These are phyloP conservation scores for Picathartes gymnocephalus DNA, from an alignment of 2,113 vertebrate genomes.

Conservation along the genomic window DNA sequence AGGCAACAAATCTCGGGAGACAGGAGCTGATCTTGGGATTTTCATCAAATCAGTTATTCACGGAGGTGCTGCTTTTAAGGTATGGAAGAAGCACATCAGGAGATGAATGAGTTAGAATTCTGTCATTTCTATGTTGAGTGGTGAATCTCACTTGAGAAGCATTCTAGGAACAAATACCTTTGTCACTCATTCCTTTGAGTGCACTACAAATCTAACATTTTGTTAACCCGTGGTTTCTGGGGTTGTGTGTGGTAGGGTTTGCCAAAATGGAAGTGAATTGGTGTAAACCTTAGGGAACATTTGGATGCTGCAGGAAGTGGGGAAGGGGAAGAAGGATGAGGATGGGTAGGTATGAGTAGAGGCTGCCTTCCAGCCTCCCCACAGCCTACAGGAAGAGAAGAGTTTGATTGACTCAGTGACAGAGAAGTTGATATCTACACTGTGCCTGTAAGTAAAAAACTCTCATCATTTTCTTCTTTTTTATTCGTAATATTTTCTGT, in stretches of 20 bases:
- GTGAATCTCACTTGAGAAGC: neutral
- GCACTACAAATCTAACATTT: neutral
- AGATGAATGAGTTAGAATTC: neutral
- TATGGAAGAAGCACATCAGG: constrained; percentile 29
- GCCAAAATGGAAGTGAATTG: neutral
- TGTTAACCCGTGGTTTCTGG: neutral
- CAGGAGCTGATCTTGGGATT: constrained; percentile 91
- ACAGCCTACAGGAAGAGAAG: neutral
- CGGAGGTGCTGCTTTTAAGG: constrained; percentile 95
- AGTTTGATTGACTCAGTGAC: neutral
- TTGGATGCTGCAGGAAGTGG: neutral
- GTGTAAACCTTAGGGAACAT: neutral
- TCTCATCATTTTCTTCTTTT: neutral
- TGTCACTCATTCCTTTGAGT: neutral
- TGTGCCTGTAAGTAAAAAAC: neutral
- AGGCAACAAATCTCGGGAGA: constrained; percentile 95
- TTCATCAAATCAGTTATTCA: constrained; percentile 98
- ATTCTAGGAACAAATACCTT: neutral
- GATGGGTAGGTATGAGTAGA: neutral
- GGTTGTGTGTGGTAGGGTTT: neutral
- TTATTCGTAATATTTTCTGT: neutral
- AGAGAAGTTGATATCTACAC: neutral
- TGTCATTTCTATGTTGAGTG: neutral
- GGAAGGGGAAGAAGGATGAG: neutral
- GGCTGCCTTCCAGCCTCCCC: neutral